A percentile compares a stretch with the other conserved stretches of the same genome.
Evolutionary conservation across 2,888 invertebrate species (phyloP).

Genomic region (Nephrocerus scutellatus): DNA sequence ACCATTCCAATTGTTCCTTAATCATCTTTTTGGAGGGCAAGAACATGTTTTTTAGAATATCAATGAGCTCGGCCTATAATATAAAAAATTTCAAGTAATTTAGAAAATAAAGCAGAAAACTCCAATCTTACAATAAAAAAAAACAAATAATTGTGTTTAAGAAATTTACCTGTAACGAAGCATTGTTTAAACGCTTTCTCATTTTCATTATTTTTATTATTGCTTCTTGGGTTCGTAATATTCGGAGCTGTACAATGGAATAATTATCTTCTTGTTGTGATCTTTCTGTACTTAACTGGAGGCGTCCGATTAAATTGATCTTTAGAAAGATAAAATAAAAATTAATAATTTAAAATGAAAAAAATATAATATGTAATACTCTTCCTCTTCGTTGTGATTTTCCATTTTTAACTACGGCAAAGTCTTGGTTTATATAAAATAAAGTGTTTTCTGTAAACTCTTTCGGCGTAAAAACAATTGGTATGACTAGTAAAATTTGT

Average conservation of each 20-base stretch:
- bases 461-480: constrained; percentile 77
- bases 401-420: constrained; percentile 89
- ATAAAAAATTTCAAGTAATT: constrained; percentile 1
- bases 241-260: constrained; percentile 93
- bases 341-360: background rate
- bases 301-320: constrained; percentile 89
- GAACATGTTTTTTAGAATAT: constrained; percentile 99
- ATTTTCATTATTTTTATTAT: constrained; percentile 99
- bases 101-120: background rate
- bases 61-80: constrained; percentile 81
- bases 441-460: constrained; percentile 88
- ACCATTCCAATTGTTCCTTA: constrained; percentile 99
- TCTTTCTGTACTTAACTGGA: constrained; percentile 91
- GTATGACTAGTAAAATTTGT: constrained; percentile 78
- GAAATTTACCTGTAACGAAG: constrained; percentile 69
- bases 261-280: constrained; percentile 97
- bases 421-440: constrained; percentile 97
- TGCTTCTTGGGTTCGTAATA: constrained; percentile 90
- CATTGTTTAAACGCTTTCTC: constrained; percentile 90
- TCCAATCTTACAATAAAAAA: constrained; percentile 4
- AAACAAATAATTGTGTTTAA: background rate
- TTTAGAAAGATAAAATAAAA: constrained; percentile 26
- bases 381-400: constrained; percentile 92
- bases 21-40: constrained; percentile 98
- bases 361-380: constrained; percentile 37